A percentile compares a stretch with the other conserved stretches of the same genome.
Evolutionary conservation across 1,140 invertebrate species (phyloP).

Genomic region (Bombus cullumanus): DNA sequence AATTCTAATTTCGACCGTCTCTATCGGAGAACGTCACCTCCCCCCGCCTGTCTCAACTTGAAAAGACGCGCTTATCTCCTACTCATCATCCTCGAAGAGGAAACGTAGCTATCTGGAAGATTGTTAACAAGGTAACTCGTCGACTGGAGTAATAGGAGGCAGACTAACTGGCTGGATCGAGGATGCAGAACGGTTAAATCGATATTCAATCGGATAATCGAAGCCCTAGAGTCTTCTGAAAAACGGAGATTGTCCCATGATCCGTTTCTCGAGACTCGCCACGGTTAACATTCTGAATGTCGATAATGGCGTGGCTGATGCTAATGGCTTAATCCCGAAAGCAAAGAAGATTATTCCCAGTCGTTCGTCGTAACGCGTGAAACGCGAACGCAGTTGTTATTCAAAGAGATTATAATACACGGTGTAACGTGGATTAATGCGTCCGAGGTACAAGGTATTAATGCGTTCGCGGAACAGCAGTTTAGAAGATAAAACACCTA

Average conservation of each 20-base stretch:
- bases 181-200: not conserved
- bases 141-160: not conserved
- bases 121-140: not conserved
- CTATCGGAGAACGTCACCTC: too few species aligned
- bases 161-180: not conserved
- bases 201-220: not conserved
- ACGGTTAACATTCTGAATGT: not conserved
- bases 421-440: conserved; percentile 1
- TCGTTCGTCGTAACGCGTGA: not conserved
- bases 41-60: not conserved
- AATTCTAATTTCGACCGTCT: conserved; percentile 15
- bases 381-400: not conserved
- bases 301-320: not conserved
- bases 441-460: too few species aligned
- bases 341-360: conserved; percentile 11
- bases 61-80: not conserved
- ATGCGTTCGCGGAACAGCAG: too few species aligned
- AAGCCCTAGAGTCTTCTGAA: not conserved
- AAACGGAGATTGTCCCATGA: not conserved
- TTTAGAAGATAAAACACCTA: too few species aligned
- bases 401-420: not conserved
- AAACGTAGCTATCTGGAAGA: not conserved
- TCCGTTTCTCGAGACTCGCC: not conserved
- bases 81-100: not conserved
- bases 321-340: conserved; percentile 18